These are phyloP conservation scores for Tribolium castaneum DNA, from an alignment of 1,140 invertebrate genomes.

Conservation along the genomic window DNA sequence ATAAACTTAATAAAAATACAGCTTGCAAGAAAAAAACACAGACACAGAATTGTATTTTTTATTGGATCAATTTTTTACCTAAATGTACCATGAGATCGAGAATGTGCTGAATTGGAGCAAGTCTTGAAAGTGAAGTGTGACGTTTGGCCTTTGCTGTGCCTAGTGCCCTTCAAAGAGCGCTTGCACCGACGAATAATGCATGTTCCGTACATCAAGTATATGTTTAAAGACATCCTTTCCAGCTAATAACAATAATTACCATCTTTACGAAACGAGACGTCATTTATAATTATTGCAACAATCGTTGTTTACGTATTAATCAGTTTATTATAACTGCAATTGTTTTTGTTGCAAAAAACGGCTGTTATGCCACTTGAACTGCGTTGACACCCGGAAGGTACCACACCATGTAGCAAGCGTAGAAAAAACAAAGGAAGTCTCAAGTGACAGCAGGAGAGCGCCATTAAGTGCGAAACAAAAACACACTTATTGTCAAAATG, in stretches of 20 bases:
- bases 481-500: not conserved
- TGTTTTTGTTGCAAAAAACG: not conserved
- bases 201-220: not conserved
- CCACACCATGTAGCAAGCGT: not conserved
- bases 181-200: too few relatives aligned
- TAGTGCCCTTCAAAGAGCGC: too few relatives aligned
- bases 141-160: too few relatives aligned
- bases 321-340: not conserved
- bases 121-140: too few relatives aligned
- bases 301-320: not conserved
- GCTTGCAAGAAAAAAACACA: too few relatives aligned
- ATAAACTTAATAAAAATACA: too few relatives aligned
- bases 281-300: not conserved
- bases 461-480: not conserved
- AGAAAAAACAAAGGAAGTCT: conserved; percentile 3
- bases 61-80: too few relatives aligned
- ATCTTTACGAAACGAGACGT: not conserved
- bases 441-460: conserved; percentile 14
- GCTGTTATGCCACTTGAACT: not conserved
- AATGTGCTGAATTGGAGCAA: too few relatives aligned
- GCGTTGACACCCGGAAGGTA: conserved; percentile 4
- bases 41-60: too few relatives aligned
- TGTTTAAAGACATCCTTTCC: not conserved
- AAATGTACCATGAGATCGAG: too few relatives aligned
- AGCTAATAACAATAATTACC: not conserved